These are phyloP conservation scores for Prenolepis imparis DNA, from an alignment of 2,888 invertebrate genomes.

Conservation along the genomic window DNA sequence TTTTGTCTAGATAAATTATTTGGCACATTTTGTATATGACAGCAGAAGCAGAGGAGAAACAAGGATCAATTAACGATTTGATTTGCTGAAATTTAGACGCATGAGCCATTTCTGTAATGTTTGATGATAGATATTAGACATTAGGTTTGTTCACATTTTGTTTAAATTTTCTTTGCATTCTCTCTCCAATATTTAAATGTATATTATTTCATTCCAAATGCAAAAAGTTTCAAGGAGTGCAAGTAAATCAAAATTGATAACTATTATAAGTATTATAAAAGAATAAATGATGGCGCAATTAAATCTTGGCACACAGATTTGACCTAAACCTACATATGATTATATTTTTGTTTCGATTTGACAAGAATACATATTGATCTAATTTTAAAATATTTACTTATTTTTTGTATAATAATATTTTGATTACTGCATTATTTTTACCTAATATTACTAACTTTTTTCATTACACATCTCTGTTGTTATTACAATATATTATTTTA, in stretches of 20 bases:
- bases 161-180: background rate
- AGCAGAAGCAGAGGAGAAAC: background rate
- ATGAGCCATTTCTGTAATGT: background rate
- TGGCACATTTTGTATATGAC: background rate
- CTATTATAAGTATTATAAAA: conserved; percentile 1
- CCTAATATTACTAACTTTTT: background rate
- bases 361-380: conserved; percentile 30
- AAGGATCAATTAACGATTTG: too few relatives aligned
- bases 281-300: conserved; percentile 13
- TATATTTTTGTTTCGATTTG: conserved; percentile 53
- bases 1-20: background rate
- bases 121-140: too few relatives aligned
- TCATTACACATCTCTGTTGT: background rate
- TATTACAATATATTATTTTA: background rate
- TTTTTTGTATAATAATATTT: background rate
- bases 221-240: background rate
- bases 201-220: background rate
- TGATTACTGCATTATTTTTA: background rate
- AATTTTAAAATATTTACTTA: conserved; percentile 42
- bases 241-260: background rate
- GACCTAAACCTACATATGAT: conserved; percentile 75
- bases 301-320: conserved; percentile 72
- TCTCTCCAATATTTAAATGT: too few relatives aligned
- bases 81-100: background rate
- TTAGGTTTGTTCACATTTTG: too few relatives aligned